Evolutionary conservation across 2,797 vertebrate species (phyloP), one percentile per base, ranked within the genome.

Genomic region (Tragelaphus oryx): DNA sequence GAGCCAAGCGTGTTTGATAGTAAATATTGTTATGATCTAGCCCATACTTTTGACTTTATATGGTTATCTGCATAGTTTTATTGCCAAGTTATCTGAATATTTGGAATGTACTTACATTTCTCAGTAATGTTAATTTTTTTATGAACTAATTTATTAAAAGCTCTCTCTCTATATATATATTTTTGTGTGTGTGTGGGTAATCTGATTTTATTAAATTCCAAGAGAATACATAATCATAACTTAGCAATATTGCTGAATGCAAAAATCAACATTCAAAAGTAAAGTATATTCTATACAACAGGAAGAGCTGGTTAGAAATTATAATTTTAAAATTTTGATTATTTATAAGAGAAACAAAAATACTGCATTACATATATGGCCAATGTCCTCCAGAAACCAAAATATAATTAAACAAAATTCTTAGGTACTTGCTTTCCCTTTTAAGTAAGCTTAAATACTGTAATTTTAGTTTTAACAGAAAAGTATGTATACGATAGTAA

Each of bases 381-480:
- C 26, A 79, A 11, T 30, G 50, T 83, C 87, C 52, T 86, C 68
- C 48, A 94, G 80, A 84, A 93, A 81, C 16, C 65, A 7, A 87
- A 96, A 91, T 54, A 37, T 13, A 80, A 93, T 92, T 79, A 82
- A 94, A 57, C 20, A 84, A 82, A 92, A 26, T 60, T 86, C 26
- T 54, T 62, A 41, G 75, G 16, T 80, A 79, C 6, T 68, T 75
- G 26, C 46, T 55, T 4, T 68, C 87, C 9, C 44, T 91, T 94
- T 87, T 80, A 62, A 55, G 12, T 48, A 68, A 30, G 24, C 24
- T 87, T 87, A 92, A 94, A 78, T 85, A 79, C 52, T 93, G 3
- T 44, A 93, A 83, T 80, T 44, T 65, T 50, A 78, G 4, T 86
- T 65, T 57, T 65, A 96, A 60, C 44, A 87, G 65, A 92, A 89